phyloP scores from a whole-genome alignment of 2,113 vertebrate species.

The Columbina picui region DNA sequence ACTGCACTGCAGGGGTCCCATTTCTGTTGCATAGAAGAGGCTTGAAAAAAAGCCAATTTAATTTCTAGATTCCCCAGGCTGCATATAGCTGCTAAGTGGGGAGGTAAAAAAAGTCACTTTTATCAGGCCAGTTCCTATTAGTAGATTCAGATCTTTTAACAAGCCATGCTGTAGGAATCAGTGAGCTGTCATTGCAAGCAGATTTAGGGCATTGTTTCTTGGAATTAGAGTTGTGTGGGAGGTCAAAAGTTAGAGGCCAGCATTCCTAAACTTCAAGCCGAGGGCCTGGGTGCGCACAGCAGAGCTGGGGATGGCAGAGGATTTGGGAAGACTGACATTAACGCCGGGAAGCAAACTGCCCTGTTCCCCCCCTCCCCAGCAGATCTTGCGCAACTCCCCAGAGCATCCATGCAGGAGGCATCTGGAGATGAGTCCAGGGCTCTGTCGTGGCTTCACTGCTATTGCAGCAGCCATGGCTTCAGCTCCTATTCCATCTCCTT shows the following conservation, averaged over 20 bases:
- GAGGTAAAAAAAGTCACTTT: not conserved
- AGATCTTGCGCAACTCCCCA: rapidly evolving
- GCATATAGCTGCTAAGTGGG: constrained; percentile 14
- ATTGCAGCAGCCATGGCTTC: not conserved
- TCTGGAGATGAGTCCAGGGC: not conserved
- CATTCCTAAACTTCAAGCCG: not conserved
- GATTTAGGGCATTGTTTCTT: constrained; percentile 30
- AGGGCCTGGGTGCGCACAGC: not conserved
- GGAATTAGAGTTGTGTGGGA: not conserved
- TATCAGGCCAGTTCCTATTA: constrained; percentile 61
- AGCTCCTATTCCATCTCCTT: not conserved
- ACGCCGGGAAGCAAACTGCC: not conserved
- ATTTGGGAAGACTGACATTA: rapidly evolving
- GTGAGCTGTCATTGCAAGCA: not conserved
- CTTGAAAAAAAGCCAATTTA: constrained; percentile 63
- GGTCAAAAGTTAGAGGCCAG: not conserved
- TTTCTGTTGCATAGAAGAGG: constrained; percentile 40
- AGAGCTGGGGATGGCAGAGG: not conserved
- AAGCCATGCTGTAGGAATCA: not conserved
- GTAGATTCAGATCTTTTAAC: constrained; percentile 38
- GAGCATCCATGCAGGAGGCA: not conserved
- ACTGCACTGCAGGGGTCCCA: constrained; percentile 42
- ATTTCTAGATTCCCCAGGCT: constrained; percentile 51
- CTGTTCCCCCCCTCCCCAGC: rapidly evolving
- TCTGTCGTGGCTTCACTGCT: not conserved